Evolutionary conservation across 1,140 invertebrate genomes (phyloP).

Genomic region (Delia radicum): DNA sequence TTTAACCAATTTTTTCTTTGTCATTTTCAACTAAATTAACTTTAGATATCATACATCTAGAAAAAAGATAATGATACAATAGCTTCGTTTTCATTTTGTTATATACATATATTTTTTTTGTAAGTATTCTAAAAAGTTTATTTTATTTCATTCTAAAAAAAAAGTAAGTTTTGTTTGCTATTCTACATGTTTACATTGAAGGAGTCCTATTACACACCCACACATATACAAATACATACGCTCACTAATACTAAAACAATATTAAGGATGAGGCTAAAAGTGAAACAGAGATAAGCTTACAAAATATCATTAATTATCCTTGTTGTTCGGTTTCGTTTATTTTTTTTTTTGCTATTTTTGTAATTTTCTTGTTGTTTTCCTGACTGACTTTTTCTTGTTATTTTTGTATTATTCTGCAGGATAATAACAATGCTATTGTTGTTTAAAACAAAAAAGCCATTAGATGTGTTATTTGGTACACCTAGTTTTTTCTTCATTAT

Average conservation of each 20-base stretch:
- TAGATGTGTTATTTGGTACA: neutral
- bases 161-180: neutral
- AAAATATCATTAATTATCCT: conserved; percentile 20
- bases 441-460: neutral
- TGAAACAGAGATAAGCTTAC: conserved; percentile 8
- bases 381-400: conserved; percentile 8
- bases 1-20: neutral
- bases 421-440: neutral
- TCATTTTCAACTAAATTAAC: conserved; percentile 4
- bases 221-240: neutral
- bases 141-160: neutral
- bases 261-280: neutral
- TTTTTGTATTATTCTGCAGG: neutral
- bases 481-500: neutral
- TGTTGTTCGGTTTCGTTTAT: neutral
- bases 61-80: conserved; percentile 14
- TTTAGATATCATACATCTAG: conserved; percentile 5
- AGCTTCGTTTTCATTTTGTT: neutral
- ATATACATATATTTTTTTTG: neutral
- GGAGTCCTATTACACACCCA: neutral
- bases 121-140: neutral
- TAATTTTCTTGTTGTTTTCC: conserved; percentile 15
- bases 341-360: neutral
- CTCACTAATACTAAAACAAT: neutral
- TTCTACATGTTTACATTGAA: neutral